Percentiles rank a stretch among this genome's conserved stretches.
phyloP scores from a whole-genome alignment of 1,140 invertebrate genomes.

The Drosophila bifasciata region DNA sequence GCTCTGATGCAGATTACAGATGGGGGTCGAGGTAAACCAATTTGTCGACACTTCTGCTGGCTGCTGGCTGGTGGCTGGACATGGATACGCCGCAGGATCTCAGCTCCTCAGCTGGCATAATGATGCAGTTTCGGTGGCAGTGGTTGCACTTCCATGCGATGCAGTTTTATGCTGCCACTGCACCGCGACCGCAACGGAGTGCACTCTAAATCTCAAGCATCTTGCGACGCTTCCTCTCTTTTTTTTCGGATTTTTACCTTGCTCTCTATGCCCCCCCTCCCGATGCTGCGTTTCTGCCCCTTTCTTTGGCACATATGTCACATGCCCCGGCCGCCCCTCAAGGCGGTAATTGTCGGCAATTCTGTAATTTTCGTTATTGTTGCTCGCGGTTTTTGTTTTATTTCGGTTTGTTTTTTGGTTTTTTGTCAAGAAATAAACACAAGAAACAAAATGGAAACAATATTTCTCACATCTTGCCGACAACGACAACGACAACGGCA shows the following conservation, averaged over 20 bases:
- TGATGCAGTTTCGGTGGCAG: constrained; percentile 40
- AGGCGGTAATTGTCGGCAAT: constrained; percentile 69
- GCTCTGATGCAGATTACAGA: constrained; percentile 32
- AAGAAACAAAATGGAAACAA: constrained; percentile 32
- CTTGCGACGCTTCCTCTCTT: constrained; percentile 13
- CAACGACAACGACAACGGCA: constrained; percentile 22
- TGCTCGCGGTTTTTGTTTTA: constrained; percentile 49
- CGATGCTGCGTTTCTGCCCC: background rate
- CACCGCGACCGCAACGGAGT: constrained; percentile 30
- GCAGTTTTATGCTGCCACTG: constrained; percentile 26
- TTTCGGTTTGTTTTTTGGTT: constrained; percentile 32
- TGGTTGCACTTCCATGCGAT: constrained; percentile 13
- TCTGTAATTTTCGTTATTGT: constrained; percentile 73
- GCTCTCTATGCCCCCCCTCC: constrained; percentile 2
- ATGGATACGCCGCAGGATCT: constrained; percentile 35
- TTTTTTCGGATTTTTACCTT: constrained; percentile 6
- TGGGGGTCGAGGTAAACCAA: constrained; percentile 41
- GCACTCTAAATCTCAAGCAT: constrained; percentile 73
- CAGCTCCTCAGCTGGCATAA: constrained; percentile 33
- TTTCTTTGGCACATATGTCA: constrained; percentile 43
- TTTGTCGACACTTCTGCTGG: constrained; percentile 71
- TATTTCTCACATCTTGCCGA: constrained; percentile 73
- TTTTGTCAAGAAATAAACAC: constrained; percentile 30
- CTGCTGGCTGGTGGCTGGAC: constrained; percentile 54
- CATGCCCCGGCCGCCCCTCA: constrained; percentile 18